Percentiles rank a stretch among this genome's conserved stretches.
phyloP scores from a whole-genome alignment of 2,888 invertebrate genomes.

The Lottia gigantea region DNA sequence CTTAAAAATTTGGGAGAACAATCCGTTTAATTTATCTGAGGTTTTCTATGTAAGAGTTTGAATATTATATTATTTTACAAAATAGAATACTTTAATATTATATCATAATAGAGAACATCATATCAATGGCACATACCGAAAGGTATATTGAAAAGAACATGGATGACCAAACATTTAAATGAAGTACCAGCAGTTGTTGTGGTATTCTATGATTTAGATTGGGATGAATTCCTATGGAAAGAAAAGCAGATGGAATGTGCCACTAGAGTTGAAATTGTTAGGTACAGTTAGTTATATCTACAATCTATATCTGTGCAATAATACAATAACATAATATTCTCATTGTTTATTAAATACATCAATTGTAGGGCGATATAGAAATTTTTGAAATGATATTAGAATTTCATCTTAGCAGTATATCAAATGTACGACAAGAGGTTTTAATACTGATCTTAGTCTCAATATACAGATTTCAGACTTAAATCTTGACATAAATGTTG shows the following conservation, averaged over 20 bases:
- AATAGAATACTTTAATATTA: too few relatives aligned
- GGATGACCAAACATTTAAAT: slow-evolving; percentile 93
- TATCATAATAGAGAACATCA: slow-evolving; percentile 76
- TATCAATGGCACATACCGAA: slow-evolving; percentile 90
- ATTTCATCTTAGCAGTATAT: neutral
- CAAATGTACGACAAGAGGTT: neutral
- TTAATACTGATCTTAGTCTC: neutral
- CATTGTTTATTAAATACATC: too few relatives aligned
- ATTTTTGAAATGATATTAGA: too few relatives aligned
- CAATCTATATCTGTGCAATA: neutral
- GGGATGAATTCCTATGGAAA: slow-evolving; percentile 94
- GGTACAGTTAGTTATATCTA: slow-evolving; percentile 55
- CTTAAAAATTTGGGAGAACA: too few relatives aligned
- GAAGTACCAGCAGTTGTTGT: slow-evolving; percentile 92
- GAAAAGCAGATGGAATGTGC: slow-evolving; percentile 95
- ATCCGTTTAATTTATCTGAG: too few relatives aligned
- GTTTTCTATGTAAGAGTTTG: too few relatives aligned
- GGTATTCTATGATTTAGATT: slow-evolving; percentile 95
- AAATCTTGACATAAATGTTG: too few relatives aligned
- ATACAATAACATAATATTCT: neutral
- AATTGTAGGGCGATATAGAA: too few relatives aligned
- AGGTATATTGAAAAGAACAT: slow-evolving; percentile 92
- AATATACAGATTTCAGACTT: too few relatives aligned
- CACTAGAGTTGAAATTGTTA: slow-evolving; percentile 80
- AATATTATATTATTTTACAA: too few relatives aligned